phyloP scores from a whole-genome alignment of 1,140 invertebrate species.

The Heliconius himera region DNA sequence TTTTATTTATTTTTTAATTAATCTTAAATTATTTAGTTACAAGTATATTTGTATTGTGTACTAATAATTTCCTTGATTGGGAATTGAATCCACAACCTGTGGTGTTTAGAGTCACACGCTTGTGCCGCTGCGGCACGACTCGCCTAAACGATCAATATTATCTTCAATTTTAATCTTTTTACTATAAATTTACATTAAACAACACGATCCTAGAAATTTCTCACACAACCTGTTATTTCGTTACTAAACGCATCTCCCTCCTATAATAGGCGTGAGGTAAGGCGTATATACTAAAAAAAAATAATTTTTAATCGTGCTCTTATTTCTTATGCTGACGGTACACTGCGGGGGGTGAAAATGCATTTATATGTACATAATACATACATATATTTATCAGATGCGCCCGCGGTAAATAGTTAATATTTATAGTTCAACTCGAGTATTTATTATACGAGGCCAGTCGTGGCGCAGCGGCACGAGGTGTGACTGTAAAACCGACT shows the following conservation, averaged over 20 bases:
- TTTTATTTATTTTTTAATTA: neutral
- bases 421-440: conserved; percentile 33
- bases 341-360: conserved; percentile 20
- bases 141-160: too few relatives aligned
- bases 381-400: conserved; percentile 36
- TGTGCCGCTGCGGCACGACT: too few relatives aligned
- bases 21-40: too few relatives aligned
- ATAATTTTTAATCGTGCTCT: neutral
- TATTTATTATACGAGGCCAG: too few relatives aligned
- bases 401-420: conserved; percentile 30
- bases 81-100: too few relatives aligned
- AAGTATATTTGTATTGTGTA: too few relatives aligned
- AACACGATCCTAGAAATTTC: neutral
- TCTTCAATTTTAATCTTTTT: too few relatives aligned
- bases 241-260: neutral
- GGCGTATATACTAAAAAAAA: neutral
- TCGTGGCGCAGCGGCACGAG: too few relatives aligned
- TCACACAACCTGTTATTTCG: neutral
- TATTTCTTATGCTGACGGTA: conserved; percentile 25
- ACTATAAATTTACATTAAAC: neutral
- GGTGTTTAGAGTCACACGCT: too few relatives aligned
- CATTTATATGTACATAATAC: conserved; percentile 15
- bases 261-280: neutral
- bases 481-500: too few relatives aligned
- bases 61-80: too few relatives aligned